Percentiles rank a stretch among this genome's conserved stretches.
Conservation (phyloP, 2,888 invertebrate species). For the Lycia hirtaria region DNA sequence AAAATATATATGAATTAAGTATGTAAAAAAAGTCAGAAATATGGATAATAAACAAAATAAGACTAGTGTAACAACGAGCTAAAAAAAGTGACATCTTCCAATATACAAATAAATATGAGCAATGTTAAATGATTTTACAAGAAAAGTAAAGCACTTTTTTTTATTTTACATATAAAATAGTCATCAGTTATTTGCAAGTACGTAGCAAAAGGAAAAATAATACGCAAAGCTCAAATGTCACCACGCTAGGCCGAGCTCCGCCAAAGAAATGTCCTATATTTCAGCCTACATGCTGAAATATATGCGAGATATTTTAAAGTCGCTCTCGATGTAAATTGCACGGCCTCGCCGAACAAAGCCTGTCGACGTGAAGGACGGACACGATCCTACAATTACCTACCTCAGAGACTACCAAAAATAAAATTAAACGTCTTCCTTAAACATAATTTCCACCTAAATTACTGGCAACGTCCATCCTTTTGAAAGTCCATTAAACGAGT, state of each 20-base stretch:
- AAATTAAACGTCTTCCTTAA: constrained; percentile 32
- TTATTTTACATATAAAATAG: too few relatives aligned
- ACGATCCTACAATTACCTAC: constrained; percentile 30
- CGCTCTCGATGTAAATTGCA: constrained; percentile 66
- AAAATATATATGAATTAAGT: too few relatives aligned
- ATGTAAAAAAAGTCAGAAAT: too few relatives aligned
- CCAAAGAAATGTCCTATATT: constrained; percentile 21
- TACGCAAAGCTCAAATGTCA: constrained; percentile 1
- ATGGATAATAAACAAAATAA: too few relatives aligned
- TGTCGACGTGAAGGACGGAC: constrained; percentile 42
- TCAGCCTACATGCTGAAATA: constrained; percentile 27
- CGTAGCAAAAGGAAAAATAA: constrained; percentile 1
- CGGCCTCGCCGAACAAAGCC: constrained; percentile 55
- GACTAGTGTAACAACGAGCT: too few relatives aligned
- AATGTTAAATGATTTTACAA: too few relatives aligned
- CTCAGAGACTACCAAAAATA: constrained; percentile 26
- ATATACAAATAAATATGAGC: too few relatives aligned
- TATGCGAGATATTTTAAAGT: constrained; percentile 53
- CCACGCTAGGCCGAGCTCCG: background rate
- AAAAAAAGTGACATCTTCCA: too few relatives aligned
- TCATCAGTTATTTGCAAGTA: too few relatives aligned
- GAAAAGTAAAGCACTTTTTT: too few relatives aligned
- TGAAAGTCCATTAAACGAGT: constrained; percentile 32
- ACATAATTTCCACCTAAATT: constrained; percentile 37
- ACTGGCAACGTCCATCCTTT: constrained; percentile 27